Evolutionary conservation across 1,140 invertebrate species (phyloP), one percentile per base, ranked within the genome.

Genomic region (Ptiloglossa arizonensis): DNA sequence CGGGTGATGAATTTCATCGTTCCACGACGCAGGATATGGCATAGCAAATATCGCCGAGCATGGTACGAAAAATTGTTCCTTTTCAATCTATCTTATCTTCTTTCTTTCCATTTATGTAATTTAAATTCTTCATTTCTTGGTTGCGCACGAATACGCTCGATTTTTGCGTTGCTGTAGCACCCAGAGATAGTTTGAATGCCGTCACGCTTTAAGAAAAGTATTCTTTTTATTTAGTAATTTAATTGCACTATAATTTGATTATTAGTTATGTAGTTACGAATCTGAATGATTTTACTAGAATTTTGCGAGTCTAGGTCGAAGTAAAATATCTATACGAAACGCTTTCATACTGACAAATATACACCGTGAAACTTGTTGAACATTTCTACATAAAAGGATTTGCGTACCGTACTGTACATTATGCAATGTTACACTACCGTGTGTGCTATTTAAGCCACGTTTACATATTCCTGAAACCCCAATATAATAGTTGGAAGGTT

Each of bases 21-120:
- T 70, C 15, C 46, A 54, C 56, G 67, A 71, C 11, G 75, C 75
- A 77, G 75, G 75, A 77, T 77, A 77, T 44, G 46, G 11, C 46
- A 46, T 71, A 44, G 48, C 5, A 9, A 71, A 54, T 50, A 41
- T 50, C 67, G n/a, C 63, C 68, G 35, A 60, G 38, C 22, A 77
- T 63, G 75, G 56, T 70, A 71, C 44, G 68, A 60, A 46, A 70
- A 70, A 59, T 54, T 71, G 60, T 74, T 74, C 71, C 71, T 74
- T 66, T 52, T 46, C 50, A 74, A 64, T 64, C 11, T 66, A 64
- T 74, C 38, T 57, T n/a, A 13, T 41, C 27, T 15, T 27, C 15
- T 73, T 35, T 48, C n/a, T 48, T 50, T 77, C 19, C 74, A 54
- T 44, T 44, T 54, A 29, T 41, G 29, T 56, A 66, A 66, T 66